A percentile compares a stretch with the other conserved stretches of the same genome.
Evolutionary conservation across 2,113 vertebrate genomes (phyloP).

Genomic region (Gopherus evgoodei): DNA sequence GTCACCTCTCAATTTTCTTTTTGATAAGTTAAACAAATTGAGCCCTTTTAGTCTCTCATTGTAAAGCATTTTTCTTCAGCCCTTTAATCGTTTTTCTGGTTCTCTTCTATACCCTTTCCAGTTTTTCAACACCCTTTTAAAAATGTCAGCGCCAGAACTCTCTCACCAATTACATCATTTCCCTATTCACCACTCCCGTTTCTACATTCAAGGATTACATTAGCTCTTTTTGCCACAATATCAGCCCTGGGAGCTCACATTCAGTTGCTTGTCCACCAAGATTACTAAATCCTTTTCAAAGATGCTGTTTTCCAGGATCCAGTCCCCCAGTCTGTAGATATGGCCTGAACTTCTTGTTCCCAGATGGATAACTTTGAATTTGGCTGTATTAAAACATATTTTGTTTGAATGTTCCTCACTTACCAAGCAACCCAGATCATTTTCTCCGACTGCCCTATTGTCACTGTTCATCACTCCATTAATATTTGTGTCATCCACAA

Average conservation of each 20-base stretch:
- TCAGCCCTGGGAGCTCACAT: not conserved
- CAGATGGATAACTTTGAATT: not conserved
- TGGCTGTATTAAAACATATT: constrained; percentile 2
- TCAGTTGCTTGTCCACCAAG: not conserved
- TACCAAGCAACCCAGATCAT: constrained; percentile 31
- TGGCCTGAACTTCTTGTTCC: not conserved
- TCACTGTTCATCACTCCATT: constrained; percentile 30
- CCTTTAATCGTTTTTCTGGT: not conserved
- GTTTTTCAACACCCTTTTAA: not conserved
- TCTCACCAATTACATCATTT: not conserved
- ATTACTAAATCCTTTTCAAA: constrained; percentile 7
- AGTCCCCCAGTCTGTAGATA: not conserved
- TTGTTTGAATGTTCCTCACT: constrained; percentile 1
- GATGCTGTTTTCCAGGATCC: constrained; percentile 3
- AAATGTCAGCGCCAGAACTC: not conserved
- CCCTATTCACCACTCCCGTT: not conserved
- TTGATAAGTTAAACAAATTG: not conserved
- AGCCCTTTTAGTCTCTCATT: not conserved
- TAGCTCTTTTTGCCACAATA: not conserved
- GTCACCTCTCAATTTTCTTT: constrained; percentile 17
- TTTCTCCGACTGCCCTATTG: constrained; percentile 20
- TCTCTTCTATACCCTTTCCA: accelerated
- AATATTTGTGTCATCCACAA: constrained; percentile 47
- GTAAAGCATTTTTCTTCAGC: not conserved
- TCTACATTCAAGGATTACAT: not conserved